Conservation (phyloP, 2,797 vertebrate genomes). For the Thripadectes ignobilis region DNA sequence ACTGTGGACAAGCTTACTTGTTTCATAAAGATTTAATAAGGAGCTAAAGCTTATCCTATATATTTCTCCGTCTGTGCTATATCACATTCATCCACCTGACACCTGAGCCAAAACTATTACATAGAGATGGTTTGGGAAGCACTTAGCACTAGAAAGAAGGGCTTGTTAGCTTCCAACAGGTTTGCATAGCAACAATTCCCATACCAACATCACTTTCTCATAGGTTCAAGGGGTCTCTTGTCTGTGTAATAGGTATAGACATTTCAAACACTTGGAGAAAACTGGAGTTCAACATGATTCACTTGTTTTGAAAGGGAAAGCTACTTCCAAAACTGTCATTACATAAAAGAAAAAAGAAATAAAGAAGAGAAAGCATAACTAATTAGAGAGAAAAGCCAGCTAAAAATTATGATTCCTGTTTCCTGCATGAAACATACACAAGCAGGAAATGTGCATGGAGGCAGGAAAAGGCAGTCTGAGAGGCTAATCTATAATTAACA, state of each 20-base stretch:
- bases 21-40: neutral
- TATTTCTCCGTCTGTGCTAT: neutral
- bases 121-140: neutral
- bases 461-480: neutral
- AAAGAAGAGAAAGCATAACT: neutral
- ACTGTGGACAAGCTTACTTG: neutral
- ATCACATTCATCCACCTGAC: neutral
- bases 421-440: neutral
- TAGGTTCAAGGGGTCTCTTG: neutral
- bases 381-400: neutral
- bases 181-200: neutral
- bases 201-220: neutral
- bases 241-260: neutral
- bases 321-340: neutral
- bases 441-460: neutral
- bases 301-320: neutral
- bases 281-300: neutral
- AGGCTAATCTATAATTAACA: neutral
- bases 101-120: neutral
- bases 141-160: neutral
- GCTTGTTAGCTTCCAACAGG: neutral
- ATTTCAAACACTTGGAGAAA: neutral
- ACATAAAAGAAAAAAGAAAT: neutral
- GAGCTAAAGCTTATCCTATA: neutral
- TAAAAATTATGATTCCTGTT: neutral